These are phyloP conservation scores for Phorcus lineatus DNA, from an alignment of 2,888 invertebrate species.

Conservation along the genomic window DNA sequence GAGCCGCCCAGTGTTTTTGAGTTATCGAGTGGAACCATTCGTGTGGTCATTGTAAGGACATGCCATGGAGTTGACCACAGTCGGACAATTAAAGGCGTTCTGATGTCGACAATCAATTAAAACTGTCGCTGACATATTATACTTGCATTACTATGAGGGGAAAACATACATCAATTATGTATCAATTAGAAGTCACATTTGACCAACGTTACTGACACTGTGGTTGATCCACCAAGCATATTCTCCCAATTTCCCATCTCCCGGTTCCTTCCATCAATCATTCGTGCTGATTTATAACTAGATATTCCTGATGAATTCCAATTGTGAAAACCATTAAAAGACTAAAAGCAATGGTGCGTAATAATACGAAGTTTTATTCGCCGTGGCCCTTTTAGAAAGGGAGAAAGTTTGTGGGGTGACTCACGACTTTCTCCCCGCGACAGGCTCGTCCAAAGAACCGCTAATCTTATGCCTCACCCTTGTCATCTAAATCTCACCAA, in stretches of 20 bases:
- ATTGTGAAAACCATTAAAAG: conserved; percentile 23
- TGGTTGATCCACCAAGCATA: not conserved
- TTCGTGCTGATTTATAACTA: conserved; percentile 5
- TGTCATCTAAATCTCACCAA: conserved; percentile 19
- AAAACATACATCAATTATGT: conserved; percentile 22
- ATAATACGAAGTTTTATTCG: conserved; percentile 21
- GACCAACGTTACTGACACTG: not conserved
- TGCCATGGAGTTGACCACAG: not conserved
- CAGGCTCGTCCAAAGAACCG: not conserved
- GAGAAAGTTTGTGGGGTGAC: not conserved
- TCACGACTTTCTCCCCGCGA: not conserved
- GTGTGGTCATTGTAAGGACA: conserved; percentile 7
- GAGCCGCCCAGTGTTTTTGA: not conserved
- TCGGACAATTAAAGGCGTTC: not conserved
- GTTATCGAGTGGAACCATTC: not conserved
- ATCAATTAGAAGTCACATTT: conserved; percentile 11
- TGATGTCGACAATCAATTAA: not conserved
- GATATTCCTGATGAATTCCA: conserved; percentile 24
- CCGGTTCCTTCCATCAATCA: conserved; percentile 2
- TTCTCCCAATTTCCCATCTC: not conserved
- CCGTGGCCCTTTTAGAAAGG: not conserved
- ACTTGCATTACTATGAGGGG: not conserved
- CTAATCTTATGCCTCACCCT: not conserved
- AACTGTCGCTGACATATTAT: conserved; percentile 10
- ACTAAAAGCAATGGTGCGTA: conserved; percentile 18